Conservation (phyloP, 2,888 invertebrate genomes). For the Mycalesis mineus region DNA sequence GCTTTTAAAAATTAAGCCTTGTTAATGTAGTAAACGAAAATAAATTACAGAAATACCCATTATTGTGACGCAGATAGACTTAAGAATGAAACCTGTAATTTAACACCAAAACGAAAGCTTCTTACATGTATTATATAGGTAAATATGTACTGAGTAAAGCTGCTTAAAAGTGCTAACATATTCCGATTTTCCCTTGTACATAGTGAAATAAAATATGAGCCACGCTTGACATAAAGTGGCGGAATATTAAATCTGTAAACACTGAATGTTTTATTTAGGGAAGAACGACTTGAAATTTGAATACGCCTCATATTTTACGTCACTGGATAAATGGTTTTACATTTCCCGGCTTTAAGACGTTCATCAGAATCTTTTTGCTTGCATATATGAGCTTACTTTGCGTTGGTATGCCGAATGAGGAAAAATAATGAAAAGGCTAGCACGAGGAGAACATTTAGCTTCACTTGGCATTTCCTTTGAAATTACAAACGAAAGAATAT, state of each 20-base stretch:
- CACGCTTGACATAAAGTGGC: constrained; percentile 26
- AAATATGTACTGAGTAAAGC: too few relatives aligned
- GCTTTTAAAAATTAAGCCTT: too few relatives aligned
- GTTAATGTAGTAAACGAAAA: too few relatives aligned
- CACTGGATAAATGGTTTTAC: constrained; percentile 18
- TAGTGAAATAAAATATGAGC: constrained; percentile 23
- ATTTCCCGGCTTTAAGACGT: background rate
- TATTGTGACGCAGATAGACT: too few relatives aligned
- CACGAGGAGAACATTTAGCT: too few relatives aligned
- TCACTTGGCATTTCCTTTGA: too few relatives aligned
- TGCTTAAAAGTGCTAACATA: constrained; percentile 12
- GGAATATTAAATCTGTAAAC: constrained; percentile 31
- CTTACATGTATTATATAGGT: too few relatives aligned
- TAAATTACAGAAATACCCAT: too few relatives aligned
- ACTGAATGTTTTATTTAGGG: constrained; percentile 26
- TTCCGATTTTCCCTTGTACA: constrained; percentile 11
- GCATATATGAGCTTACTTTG: background rate
- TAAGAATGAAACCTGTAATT: too few relatives aligned
- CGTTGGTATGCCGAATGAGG: background rate
- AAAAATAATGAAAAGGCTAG: background rate
- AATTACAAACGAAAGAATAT: too few relatives aligned
- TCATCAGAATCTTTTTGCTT: constrained; percentile 10
- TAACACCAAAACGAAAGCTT: too few relatives aligned
- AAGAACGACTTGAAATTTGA: constrained; percentile 22
- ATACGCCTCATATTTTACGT: constrained; percentile 25